Base-by-base conservation (phyloP, 2,888 invertebrate genomes). In the Stomorhina lunata region DNA sequence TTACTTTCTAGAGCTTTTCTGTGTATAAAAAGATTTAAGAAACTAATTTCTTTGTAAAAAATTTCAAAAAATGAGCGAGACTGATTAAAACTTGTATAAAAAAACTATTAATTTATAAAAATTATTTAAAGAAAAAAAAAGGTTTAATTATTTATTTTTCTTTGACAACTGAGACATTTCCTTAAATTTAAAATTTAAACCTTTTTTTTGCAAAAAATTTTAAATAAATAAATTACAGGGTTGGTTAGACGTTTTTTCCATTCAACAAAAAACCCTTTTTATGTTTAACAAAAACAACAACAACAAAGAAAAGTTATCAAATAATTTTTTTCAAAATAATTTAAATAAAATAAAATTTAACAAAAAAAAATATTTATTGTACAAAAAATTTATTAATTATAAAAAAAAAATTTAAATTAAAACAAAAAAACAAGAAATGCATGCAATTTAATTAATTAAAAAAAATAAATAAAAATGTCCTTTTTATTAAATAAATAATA, bases 381-480 rank as follows among this genome's bases (percentile, higher is more conserved):
- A 81, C 77, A 81, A 79, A 76, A 61, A 65, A n/a, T n/a, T n/a
- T 57, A 80, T 71, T 57, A 57, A 57, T 45, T 40, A 59, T 68
- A 32, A 57, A 66, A 57, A 55, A n/a, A n/a, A n/a, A n/a, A n/a
- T n/a, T n/a, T n/a, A n/a, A 76, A 55, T 63, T 66, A 66, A 37
- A 68, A 63, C 78, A 69, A 73, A 71, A 53, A 59, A 48, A 20
- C 29, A 65, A n/a, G 71, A 81, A 79, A 86, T 88, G 87, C 89
- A 88, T 88, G 89, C 87, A 88, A 89, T 87, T 88, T 53, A 86
- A 87, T 86, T 85, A 84, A 87, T 80, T 73, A 69, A 81, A 40
- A 40, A 72, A 72, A 77, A 20, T 55, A 82, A 48, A 17, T 84
- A 78, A 81, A 83, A 81, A 43, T 43, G 85, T 88, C 88, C 85